Conservation (phyloP, 53 echinoderm and acorn worm genomes). For the Patiria pectinifera region DNA sequence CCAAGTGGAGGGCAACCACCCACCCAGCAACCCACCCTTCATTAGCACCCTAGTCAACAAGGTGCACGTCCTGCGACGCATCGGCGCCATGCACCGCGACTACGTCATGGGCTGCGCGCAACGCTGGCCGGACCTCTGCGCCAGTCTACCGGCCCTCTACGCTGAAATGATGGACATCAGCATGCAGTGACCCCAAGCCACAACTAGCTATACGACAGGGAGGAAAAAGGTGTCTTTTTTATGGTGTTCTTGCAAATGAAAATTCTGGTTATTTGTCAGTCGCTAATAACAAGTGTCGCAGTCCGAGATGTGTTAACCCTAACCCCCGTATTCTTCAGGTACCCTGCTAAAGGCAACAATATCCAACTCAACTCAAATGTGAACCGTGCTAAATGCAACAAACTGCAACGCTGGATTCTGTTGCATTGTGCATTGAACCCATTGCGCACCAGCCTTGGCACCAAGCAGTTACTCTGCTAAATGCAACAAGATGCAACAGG, state of each 20-base stretch:
- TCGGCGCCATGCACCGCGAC: constrained; percentile 95
- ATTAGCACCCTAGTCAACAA: constrained; percentile 87
- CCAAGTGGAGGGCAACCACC: constrained; percentile 97
- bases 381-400: no score
- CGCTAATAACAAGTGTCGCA: not conserved
- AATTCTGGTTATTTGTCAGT: not conserved
- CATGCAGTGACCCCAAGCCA: constrained; percentile 56
- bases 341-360: no score
- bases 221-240: not conserved
- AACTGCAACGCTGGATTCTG: no score
- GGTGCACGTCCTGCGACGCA: constrained; percentile 83
- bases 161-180: constrained; percentile 98
- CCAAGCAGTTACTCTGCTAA: no score
- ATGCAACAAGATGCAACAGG: not conserved
- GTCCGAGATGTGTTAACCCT: not conserved
- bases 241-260: constrained; percentile 23
- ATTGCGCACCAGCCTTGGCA: no score
- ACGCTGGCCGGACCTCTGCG: constrained; percentile 94
- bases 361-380: no score
- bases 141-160: constrained; percentile 92
- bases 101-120: constrained; percentile 89
- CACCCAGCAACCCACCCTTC: constrained; percentile 81
- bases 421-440: no score
- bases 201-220: not conserved
- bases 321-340: no score